These are phyloP conservation scores for Eurytoma californica DNA, from an alignment of 2,888 invertebrate species.

Conservation along the genomic window DNA sequence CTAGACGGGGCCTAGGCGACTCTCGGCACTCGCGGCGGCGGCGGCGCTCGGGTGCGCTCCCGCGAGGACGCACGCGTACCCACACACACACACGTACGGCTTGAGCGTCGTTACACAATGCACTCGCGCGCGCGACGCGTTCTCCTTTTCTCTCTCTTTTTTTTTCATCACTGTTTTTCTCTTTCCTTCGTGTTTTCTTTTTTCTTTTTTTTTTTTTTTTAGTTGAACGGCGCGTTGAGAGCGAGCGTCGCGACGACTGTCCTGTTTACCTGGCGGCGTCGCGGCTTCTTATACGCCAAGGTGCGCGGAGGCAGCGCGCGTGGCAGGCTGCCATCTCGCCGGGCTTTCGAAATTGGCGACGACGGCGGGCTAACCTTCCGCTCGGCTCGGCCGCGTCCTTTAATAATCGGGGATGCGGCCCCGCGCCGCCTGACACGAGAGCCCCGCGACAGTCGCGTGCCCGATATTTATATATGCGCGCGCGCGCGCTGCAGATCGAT, in stretches of 20 bases:
- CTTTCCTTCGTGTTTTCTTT: too few species aligned
- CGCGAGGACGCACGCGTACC: slow-evolving; percentile 7
- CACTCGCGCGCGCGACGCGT: not conserved
- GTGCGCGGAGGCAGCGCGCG: slow-evolving; percentile 1
- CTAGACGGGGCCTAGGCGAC: not conserved
- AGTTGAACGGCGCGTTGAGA: too few species aligned
- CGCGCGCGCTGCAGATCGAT: too few species aligned
- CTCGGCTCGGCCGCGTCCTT: slow-evolving; percentile 2
- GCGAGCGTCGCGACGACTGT: slow-evolving; percentile 19
- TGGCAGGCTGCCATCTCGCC: slow-evolving; percentile 42
- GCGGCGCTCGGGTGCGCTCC: not conserved
- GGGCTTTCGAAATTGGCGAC: slow-evolving; percentile 40
- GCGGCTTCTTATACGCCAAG: slow-evolving; percentile 37
- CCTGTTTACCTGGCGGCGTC: slow-evolving; percentile 39
- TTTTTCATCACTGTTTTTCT: not conserved
- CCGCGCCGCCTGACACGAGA: not conserved
- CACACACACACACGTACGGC: not conserved
- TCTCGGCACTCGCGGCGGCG: not conserved
- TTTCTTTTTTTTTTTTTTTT: too few species aligned
- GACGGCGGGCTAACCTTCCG: slow-evolving; percentile 24
- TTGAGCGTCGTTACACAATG: slow-evolving; percentile 40
- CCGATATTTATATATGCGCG: too few species aligned
- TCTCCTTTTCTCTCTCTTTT: not conserved
- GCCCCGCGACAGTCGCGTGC: too few species aligned
- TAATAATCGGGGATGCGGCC: slow-evolving; percentile 1